These are phyloP conservation scores for Serripes groenlandicus DNA, from an alignment of 2,888 invertebrate genomes.

Conservation along the genomic window DNA sequence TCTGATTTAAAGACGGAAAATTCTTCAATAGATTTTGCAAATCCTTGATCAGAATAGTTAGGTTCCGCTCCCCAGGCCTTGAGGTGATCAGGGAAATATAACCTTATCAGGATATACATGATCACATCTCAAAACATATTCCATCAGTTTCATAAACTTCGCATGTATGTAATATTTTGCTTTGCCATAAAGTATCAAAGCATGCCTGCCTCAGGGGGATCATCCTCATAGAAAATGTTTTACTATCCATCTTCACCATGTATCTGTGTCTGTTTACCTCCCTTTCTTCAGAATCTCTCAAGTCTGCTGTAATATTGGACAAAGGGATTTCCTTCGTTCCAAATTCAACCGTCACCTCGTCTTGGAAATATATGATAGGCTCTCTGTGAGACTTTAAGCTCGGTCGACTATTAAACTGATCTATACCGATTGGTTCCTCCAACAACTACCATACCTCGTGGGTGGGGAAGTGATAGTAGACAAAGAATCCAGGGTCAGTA, in stretches of 20 bases:
- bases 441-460: conserved; percentile 74
- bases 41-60: conserved; percentile 67
- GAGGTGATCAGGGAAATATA: conserved; percentile 62
- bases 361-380: conserved; percentile 58
- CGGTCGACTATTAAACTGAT: conserved; percentile 66
- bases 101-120: conserved; percentile 38
- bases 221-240: conserved; percentile 60
- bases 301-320: conserved; percentile 62
- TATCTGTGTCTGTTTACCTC: conserved; percentile 57
- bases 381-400: conserved; percentile 67
- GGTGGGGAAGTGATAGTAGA: conserved; percentile 72
- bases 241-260: conserved; percentile 54
- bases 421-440: conserved; percentile 65
- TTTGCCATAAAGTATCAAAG: conserved; percentile 63
- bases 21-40: conserved; percentile 60
- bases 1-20: conserved; percentile 55
- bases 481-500: conserved; percentile 76
- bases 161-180: conserved; percentile 62
- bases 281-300: conserved; percentile 26
- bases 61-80: conserved; percentile 69
- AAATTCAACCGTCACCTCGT: conserved; percentile 60
- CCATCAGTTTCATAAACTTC: conserved; percentile 61
- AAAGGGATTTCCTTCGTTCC: conserved; percentile 59
- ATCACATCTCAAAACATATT: conserved; percentile 60
- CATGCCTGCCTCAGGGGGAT: conserved; percentile 68